Percentiles rank a stretch among this genome's conserved stretches.
These are phyloP conservation scores for Drosophila colorata DNA, from an alignment of 2,888 invertebrate species.

Conservation along the genomic window DNA sequence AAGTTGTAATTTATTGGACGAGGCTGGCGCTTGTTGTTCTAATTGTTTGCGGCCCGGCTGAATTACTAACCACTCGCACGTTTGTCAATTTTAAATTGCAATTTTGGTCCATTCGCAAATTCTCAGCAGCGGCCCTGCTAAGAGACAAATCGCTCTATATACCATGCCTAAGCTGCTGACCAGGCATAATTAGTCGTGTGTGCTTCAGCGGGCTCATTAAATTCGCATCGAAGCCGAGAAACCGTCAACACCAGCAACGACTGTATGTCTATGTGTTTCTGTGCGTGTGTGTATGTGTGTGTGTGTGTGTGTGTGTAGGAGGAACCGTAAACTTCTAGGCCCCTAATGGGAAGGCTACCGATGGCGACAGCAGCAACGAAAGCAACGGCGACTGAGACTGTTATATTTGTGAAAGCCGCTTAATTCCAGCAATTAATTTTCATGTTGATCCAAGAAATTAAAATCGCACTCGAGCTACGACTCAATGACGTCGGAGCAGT, in stretches of 20 bases:
- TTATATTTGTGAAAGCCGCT: conserved; percentile 70
- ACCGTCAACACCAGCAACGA: conserved; percentile 26
- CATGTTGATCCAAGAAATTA: conserved; percentile 82
- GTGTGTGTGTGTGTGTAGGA: neutral
- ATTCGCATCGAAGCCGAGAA: conserved; percentile 39
- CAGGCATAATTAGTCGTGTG: conserved; percentile 60
- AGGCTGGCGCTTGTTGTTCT: conserved; percentile 29
- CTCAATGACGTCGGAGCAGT: conserved; percentile 20
- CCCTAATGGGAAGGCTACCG: neutral
- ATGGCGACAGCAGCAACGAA: conserved; percentile 3
- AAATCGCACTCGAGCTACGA: conserved; percentile 63
- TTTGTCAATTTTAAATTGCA: conserved; percentile 64
- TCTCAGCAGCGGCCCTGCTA: conserved; percentile 2
- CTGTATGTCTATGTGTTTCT: neutral
- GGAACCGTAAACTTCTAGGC: conserved; percentile 9
- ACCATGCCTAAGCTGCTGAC: conserved; percentile 26
- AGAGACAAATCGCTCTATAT: conserved; percentile 22
- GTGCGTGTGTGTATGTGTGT: neutral
- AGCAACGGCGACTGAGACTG: conserved; percentile 18
- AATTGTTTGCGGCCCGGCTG: conserved; percentile 52
- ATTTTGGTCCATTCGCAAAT: conserved; percentile 47
- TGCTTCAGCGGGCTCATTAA: conserved; percentile 55
- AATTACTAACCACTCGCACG: conserved; percentile 13
- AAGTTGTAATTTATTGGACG: conserved; percentile 70
- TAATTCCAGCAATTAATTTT: conserved; percentile 83